Evolutionary conservation across 2,888 invertebrate species (phyloP), one percentile per base, ranked within the genome.

Genomic region (Hybos culiciformis): DNA sequence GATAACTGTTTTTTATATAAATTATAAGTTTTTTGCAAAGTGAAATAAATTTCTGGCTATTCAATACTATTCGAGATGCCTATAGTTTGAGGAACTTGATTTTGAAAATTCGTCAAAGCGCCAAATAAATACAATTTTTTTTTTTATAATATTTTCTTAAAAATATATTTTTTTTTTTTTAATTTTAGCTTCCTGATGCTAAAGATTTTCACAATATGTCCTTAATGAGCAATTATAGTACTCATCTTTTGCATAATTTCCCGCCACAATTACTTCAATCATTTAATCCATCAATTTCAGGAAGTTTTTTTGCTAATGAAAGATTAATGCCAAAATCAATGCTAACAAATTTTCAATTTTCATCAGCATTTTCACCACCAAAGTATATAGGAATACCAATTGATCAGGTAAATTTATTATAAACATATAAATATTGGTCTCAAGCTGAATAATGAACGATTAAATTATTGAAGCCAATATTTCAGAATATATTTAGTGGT

Each of bases 241-340:
- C 75, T 42, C 80, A 80, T 64, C 73, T 80, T 52, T 70, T 81
- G 59, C 75, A 78, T 54, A 80, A 79, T 57, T 70, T 81, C 53
- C 80, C 79, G 58, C 80, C 79, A 50, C 81, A 80, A 60, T 78
- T 81, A 58, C 68, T 81, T 47, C 80, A 79, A 55, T 79, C 80
- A 21, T 65, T 81, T 47, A 75, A 75, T 54, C 65, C 66, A 53
- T 73, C 74, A 50, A 69, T 75, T 58, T 58, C 63, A 21, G 61
- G 60, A n/a, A 58, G 60, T 29, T 65, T 63, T 37, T 65, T 65
- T 48, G 63, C 64, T 50, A 62, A 56, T 50, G 63, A 63, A 24
- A 72, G 75, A 45, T 69, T 73, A 50, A 63, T 65, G 55, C 57
- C 72, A 46, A 70, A 72, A 58, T 67, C 72, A 52, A 70, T 73